Conservation (phyloP, 2,888 invertebrate genomes). For the Agapostemon virescens region DNA sequence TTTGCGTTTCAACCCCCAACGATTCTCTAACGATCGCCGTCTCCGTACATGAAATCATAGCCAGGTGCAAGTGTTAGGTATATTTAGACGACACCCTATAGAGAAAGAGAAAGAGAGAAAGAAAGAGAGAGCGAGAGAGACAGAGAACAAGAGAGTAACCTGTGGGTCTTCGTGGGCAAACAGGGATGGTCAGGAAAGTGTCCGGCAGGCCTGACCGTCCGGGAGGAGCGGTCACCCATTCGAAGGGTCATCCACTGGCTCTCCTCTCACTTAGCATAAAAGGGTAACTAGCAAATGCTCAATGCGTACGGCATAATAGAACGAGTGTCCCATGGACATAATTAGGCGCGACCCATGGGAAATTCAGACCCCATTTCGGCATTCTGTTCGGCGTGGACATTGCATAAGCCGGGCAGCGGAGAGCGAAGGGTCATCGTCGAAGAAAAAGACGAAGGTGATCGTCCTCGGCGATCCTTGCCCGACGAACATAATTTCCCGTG, state of each 20-base stretch:
- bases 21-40: not conserved
- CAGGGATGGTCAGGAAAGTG: constrained; percentile 73
- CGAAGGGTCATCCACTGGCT: constrained; percentile 75
- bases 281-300: constrained; percentile 75
- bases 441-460: not conserved
- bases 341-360: constrained; percentile 79
- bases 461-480: not conserved
- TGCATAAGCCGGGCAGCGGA: constrained; percentile 45
- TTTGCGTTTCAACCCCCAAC: not conserved
- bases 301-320: constrained; percentile 72
- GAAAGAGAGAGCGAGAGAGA: not conserved
- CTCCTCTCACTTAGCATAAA: constrained; percentile 78
- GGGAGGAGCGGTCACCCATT: constrained; percentile 69
- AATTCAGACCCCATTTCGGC: constrained; percentile 73
- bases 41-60: not conserved
- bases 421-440: constrained; percentile 56
- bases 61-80: constrained; percentile 42
- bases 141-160: constrained; percentile 39
- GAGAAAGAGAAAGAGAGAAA: not conserved
- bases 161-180: constrained; percentile 51
- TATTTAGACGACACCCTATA: constrained; percentile 50
- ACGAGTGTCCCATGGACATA: constrained; percentile 79
- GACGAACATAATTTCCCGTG: not conserved
- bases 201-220: constrained; percentile 72
- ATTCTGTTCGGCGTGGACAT: constrained; percentile 50